Evolutionary conservation across 1,140 invertebrate species (phyloP), one percentile per base, ranked within the genome.

Genomic region (Bombus confusus): DNA sequence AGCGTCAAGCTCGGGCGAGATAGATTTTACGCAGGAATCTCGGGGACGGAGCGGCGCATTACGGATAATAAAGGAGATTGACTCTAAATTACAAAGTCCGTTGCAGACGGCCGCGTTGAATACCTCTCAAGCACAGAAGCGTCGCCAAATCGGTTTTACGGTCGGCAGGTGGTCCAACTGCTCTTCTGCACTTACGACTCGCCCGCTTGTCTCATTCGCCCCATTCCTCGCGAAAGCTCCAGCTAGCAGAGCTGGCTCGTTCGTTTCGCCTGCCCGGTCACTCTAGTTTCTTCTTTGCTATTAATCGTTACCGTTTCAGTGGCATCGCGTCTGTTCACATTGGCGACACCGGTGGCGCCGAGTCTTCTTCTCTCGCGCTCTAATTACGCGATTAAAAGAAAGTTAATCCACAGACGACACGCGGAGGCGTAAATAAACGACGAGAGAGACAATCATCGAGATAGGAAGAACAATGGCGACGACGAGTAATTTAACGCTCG

Each of bases 41-140:
- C 87, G 80, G 86, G 78, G 68, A 75, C 69, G 64, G 31, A 74
- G 74, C 28, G 62, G 87, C 89, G 88, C 88, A 92, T 93, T 92
- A 92, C 80, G 87, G 88, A 92, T 92, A 93, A 92, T 93, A 92
- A 93, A 93, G 90, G 90, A 91, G 91, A 93, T 93, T 93, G 91
- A 86, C 90, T 92, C 87, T 92, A 92, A 93, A 93, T 93, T 93
- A 93, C 92, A 90, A 93, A 92, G 92, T 93, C 92, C 88, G 90
- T 81, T 91, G 89, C 92, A 93, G 92, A 92, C 87, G 76, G 78
- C 39, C 75, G 90, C 86, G 90, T 91, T 93, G 92, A 93, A 92
- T 92, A 86, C 84, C 92, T 92, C 91, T 93, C 90, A 91, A 88
- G 87, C 88, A 88, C 90, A 92, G 90, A 89, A 89, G 86, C 81